Percentiles rank a stretch among this genome's conserved stretches.
Conservation (phyloP, 2,113 vertebrate genomes). For the Regulus satrapa region DNA sequence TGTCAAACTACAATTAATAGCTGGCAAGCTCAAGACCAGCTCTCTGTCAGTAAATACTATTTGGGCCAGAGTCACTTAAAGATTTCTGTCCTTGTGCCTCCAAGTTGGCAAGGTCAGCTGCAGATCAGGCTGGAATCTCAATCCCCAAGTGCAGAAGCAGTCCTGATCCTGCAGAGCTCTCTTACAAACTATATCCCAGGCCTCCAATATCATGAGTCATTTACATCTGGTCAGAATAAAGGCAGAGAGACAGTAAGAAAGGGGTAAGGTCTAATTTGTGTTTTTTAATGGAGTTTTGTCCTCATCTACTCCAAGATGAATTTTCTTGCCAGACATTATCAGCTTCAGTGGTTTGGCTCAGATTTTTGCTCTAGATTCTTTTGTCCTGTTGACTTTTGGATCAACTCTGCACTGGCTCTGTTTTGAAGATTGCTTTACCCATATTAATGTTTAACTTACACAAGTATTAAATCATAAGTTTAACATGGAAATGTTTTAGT, state of each 20-base stretch:
- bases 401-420: conserved; percentile 59
- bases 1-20: conserved; percentile 36
- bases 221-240: conserved; percentile 40
- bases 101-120: neutral
- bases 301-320: neutral
- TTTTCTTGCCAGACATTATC: conserved; percentile 58
- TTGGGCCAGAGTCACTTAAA: conserved; percentile 3
- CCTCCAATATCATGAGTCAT: neutral
- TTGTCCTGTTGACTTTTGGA: conserved; percentile 69
- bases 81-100: neutral
- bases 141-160: neutral
- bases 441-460: conserved; percentile 64
- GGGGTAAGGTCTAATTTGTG: neutral
- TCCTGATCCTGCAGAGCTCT: neutral
- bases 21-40: neutral
- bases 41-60: neutral
- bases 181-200: neutral
- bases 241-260: conserved; percentile 12
- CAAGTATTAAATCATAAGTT: conserved; percentile 50
- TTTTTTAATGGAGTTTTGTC: conserved; percentile 7
- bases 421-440: conserved; percentile 48
- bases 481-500: conserved; percentile 27
- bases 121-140: neutral
- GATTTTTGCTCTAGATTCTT: conserved; percentile 57
- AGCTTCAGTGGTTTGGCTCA: conserved; percentile 48